phyloP scores from a whole-genome alignment of 2,113 vertebrate species.

The Chinchilla lanigera region DNA sequence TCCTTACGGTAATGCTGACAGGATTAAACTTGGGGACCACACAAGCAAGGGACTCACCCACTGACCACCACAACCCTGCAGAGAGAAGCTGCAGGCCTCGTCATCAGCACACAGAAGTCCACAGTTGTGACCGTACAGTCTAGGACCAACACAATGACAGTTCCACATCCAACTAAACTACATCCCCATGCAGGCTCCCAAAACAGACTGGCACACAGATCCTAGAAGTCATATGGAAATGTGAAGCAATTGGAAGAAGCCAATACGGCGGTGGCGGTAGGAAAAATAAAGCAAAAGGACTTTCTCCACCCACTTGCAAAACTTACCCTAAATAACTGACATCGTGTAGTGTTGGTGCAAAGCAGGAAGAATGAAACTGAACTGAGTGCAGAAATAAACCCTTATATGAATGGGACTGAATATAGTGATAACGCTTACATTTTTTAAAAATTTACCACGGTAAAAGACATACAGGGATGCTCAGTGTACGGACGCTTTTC shows the following conservation, averaged over 20 bases:
- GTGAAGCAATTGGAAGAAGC: neutral
- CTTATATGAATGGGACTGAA: neutral
- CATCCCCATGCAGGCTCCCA: neutral
- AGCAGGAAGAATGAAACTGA: accelerated
- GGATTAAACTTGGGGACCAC: accelerated
- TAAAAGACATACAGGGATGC: neutral
- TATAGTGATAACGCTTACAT: neutral
- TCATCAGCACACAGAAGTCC: neutral
- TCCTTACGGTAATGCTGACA: neutral
- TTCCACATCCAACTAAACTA: neutral
- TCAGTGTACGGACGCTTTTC: neutral
- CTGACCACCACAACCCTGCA: accelerated
- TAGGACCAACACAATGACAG: neutral
- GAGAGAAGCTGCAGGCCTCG: neutral
- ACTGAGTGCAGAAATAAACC: neutral
- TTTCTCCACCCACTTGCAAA: neutral
- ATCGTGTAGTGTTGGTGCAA: neutral
- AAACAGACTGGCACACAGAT: neutral
- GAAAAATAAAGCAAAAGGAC: neutral
- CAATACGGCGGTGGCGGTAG: neutral
- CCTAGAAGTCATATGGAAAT: neutral
- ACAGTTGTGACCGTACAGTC: neutral
- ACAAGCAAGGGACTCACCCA: neutral
- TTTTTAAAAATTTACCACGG: neutral
- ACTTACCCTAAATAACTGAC: neutral